These are phyloP conservation scores for Cephalopterus ornatus DNA, from an alignment of 2,113 vertebrate genomes.

Conservation along the genomic window DNA sequence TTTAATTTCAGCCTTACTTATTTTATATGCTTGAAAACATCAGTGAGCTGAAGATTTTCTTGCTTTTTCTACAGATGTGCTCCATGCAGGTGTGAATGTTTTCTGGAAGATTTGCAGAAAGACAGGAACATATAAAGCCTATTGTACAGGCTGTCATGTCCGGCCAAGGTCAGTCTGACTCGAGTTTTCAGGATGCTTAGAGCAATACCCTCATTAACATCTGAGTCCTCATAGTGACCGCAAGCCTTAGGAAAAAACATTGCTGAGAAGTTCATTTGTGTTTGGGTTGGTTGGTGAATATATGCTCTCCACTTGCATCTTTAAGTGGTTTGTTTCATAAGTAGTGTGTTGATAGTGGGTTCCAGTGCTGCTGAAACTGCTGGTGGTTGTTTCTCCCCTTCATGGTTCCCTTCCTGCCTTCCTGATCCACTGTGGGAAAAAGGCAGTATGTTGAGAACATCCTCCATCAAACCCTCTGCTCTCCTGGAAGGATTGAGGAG, in stretches of 20 bases:
- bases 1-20: not conserved
- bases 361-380: not conserved
- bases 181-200: fast-evolving
- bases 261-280: not conserved
- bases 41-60: not conserved
- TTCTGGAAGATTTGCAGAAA: not conserved
- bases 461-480: not conserved
- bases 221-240: not conserved
- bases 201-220: not conserved
- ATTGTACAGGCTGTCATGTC: not conserved
- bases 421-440: not conserved
- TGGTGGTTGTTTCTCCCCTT: not conserved
- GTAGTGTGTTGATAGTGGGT: not conserved
- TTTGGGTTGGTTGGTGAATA: not conserved
- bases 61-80: not conserved
- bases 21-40: not conserved
- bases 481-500: not conserved
- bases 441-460: not conserved
- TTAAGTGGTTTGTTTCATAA: not conserved
- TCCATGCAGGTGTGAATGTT: not conserved
- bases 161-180: not conserved
- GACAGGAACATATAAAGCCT: not conserved
- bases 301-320: not conserved
- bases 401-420: not conserved
- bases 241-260: not conserved